Evolutionary conservation across 2,797 vertebrate species (phyloP).

Genomic region (Sebastes oblongus): DNA sequence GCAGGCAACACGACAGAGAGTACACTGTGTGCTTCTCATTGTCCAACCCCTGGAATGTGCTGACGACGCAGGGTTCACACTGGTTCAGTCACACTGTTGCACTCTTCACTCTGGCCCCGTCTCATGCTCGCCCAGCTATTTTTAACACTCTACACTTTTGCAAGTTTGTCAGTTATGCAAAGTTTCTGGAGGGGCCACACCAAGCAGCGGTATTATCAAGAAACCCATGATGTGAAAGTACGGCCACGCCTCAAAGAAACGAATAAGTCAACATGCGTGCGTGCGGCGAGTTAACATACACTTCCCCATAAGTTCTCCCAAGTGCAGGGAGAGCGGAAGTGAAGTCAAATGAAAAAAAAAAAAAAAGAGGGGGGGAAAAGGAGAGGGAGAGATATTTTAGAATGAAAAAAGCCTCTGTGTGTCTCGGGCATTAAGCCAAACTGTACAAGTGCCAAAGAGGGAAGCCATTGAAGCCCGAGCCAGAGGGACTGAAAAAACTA

Average conservation of each 20-base stretch:
- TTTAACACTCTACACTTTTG: slow-evolving; percentile 58
- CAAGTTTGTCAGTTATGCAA: slow-evolving; percentile 68
- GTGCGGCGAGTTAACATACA: slow-evolving; percentile 21
- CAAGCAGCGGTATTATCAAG: slow-evolving; percentile 16
- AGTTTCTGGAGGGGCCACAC: slow-evolving; percentile 28
- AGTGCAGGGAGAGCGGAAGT: slow-evolving; percentile 39
- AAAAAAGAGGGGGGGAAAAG: neutral
- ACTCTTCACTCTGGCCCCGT: slow-evolving; percentile 51
- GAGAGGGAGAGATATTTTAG: slow-evolving; percentile 29
- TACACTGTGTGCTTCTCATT: slow-evolving; percentile 81
- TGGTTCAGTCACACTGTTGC: slow-evolving; percentile 74
- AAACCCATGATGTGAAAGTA: slow-evolving; percentile 16
- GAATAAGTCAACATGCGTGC: slow-evolving; percentile 33
- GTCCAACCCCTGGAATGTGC: slow-evolving; percentile 81
- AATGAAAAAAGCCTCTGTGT: slow-evolving; percentile 60
- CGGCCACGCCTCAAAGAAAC: slow-evolving; percentile 19
- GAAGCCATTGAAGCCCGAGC: slow-evolving; percentile 64
- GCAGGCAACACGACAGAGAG: slow-evolving; percentile 70
- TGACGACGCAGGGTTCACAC: slow-evolving; percentile 77
- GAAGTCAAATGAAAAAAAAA: slow-evolving; percentile 16
- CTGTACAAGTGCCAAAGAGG: slow-evolving; percentile 58
- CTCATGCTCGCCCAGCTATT: slow-evolving; percentile 59
- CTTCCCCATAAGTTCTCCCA: slow-evolving; percentile 38
- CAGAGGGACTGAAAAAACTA: slow-evolving; percentile 41
- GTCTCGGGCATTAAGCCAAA: slow-evolving; percentile 61